Evolutionary conservation across 2,797 vertebrate genomes (phyloP).

Genomic region (Lerista edwardsae): DNA sequence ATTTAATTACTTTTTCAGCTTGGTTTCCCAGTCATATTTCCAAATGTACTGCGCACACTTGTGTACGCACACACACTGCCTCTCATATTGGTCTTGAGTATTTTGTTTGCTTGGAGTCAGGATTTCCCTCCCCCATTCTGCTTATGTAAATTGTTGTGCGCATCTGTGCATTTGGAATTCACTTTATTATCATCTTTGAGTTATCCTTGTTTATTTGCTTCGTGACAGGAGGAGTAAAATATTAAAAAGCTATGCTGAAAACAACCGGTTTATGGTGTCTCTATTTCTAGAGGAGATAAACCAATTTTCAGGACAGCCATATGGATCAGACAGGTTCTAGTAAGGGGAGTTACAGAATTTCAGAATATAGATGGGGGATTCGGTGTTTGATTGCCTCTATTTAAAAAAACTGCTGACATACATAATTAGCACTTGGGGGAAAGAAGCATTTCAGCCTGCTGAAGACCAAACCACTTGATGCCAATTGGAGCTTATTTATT

Average conservation of each 20-base stretch:
- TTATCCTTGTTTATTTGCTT: slow-evolving; percentile 29
- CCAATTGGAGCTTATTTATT: no score
- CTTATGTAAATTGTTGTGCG: slow-evolving; percentile 35
- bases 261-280: slow-evolving; percentile 13
- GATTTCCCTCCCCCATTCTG: not conserved
- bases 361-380: not conserved
- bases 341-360: not conserved
- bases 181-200: slow-evolving; percentile 28
- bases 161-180: slow-evolving; percentile 6
- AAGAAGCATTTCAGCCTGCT: not conserved
- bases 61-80: not conserved
- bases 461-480: no score
- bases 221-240: slow-evolving; percentile 35
- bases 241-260: slow-evolving; percentile 41
- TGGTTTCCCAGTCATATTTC: slow-evolving; percentile 25
- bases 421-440: not conserved
- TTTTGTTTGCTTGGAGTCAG: slow-evolving; percentile 31
- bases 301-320: slow-evolving; percentile 18
- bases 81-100: slow-evolving; percentile 12
- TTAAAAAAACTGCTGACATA: not conserved
- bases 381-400: not conserved
- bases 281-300: slow-evolving; percentile 26
- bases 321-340: not conserved
- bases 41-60: not conserved
- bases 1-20: not conserved